Percentiles rank a stretch among this genome's conserved stretches.
These are phyloP conservation scores for Sakesphorus luctuosus DNA, from an alignment of 2,113 vertebrate species.

Conservation along the genomic window DNA sequence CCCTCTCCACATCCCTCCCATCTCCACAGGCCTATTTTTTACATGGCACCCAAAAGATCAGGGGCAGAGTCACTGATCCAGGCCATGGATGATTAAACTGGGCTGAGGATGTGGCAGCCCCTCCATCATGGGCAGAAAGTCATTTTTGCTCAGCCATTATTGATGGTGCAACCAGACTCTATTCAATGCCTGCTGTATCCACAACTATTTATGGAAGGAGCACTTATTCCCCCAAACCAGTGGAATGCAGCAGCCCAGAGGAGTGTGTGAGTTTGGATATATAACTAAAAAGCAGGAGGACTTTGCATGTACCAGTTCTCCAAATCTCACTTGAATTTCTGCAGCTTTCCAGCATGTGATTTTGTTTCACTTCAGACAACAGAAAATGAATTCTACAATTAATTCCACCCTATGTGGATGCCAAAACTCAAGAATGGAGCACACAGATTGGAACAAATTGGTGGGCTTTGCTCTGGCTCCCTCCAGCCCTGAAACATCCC, in stretches of 20 bases:
- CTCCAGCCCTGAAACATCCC: background rate
- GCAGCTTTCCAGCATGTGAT: background rate
- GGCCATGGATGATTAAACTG: background rate
- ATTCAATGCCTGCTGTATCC: background rate
- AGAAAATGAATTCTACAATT: slow-evolving; percentile 11
- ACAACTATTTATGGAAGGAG: background rate
- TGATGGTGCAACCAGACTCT: background rate
- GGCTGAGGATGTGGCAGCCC: background rate
- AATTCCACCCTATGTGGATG: background rate
- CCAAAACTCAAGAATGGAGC: slow-evolving; percentile 27
- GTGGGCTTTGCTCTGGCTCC: slow-evolving; percentile 21
- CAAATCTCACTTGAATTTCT: background rate
- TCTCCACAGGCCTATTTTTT: background rate
- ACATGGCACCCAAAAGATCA: background rate
- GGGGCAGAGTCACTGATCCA: background rate
- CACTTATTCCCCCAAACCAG: background rate
- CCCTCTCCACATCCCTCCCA: background rate
- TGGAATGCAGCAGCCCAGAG: background rate
- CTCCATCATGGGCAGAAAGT: background rate
- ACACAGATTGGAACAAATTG: background rate
- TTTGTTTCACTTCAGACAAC: background rate
- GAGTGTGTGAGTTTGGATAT: background rate
- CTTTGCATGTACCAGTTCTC: background rate
- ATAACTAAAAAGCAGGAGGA: background rate
- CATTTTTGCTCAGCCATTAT: background rate